A percentile compares a stretch with the other conserved stretches of the same genome.
Evolutionary conservation across 2,797 vertebrate genomes (phyloP).

Genomic region (Pangasius larnaudii): DNA sequence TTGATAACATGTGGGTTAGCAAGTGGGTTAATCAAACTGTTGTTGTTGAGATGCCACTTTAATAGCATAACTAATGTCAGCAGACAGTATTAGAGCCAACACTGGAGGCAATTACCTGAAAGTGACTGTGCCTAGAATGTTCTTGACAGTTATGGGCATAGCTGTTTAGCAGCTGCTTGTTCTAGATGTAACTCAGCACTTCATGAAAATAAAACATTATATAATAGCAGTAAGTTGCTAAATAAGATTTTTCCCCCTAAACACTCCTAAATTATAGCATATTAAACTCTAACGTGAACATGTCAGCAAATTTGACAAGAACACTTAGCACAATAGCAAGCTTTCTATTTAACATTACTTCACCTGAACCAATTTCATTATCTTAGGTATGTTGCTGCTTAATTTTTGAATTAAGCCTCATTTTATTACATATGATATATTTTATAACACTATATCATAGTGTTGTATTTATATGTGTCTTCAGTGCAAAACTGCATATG

Average conservation of each 20-base stretch:
- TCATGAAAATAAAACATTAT: not conserved
- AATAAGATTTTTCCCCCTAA: not conserved
- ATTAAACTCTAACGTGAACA: not conserved
- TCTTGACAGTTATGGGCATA: not conserved
- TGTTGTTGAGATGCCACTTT: not conserved
- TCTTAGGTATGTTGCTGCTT: no score
- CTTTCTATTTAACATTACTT: not conserved
- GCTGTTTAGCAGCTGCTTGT: not conserved
- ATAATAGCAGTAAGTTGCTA: not conserved
- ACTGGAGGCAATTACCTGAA: not conserved
- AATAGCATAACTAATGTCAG: not conserved
- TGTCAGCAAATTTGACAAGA: not conserved
- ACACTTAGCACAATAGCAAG: not conserved
- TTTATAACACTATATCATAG: no score
- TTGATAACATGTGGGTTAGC: not conserved
- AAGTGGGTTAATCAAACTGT: conserved; percentile 1
- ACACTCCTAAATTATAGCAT: not conserved
- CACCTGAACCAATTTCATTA: not conserved
- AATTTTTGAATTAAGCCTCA: no score
- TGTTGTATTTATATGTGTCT: not conserved
- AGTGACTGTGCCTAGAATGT: not conserved
- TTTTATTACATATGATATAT: no score
- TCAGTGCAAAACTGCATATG: not conserved
- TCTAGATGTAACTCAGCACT: not conserved
- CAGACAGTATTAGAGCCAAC: conserved; percentile 3